Evolutionary conservation across 2,797 vertebrate species (phyloP), one percentile per base, ranked within the genome.

Genomic region (Mastacembelus armatus): DNA sequence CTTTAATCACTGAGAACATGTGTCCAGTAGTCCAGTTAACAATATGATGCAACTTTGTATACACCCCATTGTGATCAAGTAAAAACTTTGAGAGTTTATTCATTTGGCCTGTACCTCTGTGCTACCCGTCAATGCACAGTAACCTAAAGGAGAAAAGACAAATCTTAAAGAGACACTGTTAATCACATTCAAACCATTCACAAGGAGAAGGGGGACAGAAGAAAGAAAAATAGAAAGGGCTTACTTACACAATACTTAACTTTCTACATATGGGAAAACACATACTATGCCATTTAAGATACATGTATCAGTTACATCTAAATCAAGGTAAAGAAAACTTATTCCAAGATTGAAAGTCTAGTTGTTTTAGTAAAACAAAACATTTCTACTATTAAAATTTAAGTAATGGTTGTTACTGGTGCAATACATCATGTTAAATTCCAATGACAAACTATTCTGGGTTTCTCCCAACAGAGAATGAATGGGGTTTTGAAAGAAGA

Each of bases 61-160:
- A 95, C 88, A 94, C 93, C 92, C 93, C 89, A 93, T 92, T 91
- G 85, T 91, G 89, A 91, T 79, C 86, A 90, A 74, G 69, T 93
- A 87, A 87, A 86, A 42, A 89, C 89, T 90, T 88, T 93, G 86
- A 90, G 84, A 92, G 87, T 5, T 92, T 93, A 87, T 66, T 88
- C 89, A 94, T 92, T 92, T 96, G 96, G 96, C 96, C 97, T 99
- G 96, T 98, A 99, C 95, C 98, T 99, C 94, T 98, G 97, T 98
- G 96, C 95, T 95, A 94, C 92, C 95, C 95, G 90, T 95, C 95
- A 96, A 94, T 91, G 91, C 90, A 94, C 87, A 93, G 94, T 91
- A 90, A 96, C 97, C 98, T 99, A 97, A 95, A 96, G 96, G 94
- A 96, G 95, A 97, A 95, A 95, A 96, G 95, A 93, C 96, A 94